Conservation (phyloP, 2,797 vertebrate species). For the Coendou prehensilis region DNA sequence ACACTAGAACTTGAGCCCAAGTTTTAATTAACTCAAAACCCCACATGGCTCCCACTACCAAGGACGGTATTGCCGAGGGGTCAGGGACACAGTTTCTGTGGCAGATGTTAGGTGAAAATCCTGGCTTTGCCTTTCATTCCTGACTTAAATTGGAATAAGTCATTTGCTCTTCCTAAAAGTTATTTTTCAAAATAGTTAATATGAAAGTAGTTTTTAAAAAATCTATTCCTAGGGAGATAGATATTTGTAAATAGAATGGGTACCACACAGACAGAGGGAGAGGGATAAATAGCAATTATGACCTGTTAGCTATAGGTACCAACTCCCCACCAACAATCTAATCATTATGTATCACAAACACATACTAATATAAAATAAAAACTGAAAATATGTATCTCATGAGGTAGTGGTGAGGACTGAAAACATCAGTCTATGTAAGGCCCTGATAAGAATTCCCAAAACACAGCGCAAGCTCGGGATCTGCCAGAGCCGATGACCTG, state of each 20-base stretch:
- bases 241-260: neutral
- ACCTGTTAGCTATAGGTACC: neutral
- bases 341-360: neutral
- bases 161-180: neutral
- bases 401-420: neutral
- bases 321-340: neutral
- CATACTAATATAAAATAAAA: neutral
- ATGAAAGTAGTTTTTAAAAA: neutral
- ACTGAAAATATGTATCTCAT: neutral
- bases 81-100: neutral
- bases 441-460: neutral
- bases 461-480: neutral
- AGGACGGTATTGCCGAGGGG: no score
- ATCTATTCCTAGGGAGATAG: neutral
- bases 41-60: rapidly evolving
- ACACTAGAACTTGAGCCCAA: neutral
- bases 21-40: neutral
- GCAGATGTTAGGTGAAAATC: neutral
- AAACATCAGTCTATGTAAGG: neutral
- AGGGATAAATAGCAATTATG: neutral
- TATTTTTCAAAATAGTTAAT: neutral
- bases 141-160: neutral
- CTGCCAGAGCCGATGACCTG: neutral
- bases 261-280: neutral
- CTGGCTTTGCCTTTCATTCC: neutral